These are phyloP conservation scores for Lasioglossum villosulum DNA, from an alignment of 2,888 invertebrate species.

Conservation along the genomic window DNA sequence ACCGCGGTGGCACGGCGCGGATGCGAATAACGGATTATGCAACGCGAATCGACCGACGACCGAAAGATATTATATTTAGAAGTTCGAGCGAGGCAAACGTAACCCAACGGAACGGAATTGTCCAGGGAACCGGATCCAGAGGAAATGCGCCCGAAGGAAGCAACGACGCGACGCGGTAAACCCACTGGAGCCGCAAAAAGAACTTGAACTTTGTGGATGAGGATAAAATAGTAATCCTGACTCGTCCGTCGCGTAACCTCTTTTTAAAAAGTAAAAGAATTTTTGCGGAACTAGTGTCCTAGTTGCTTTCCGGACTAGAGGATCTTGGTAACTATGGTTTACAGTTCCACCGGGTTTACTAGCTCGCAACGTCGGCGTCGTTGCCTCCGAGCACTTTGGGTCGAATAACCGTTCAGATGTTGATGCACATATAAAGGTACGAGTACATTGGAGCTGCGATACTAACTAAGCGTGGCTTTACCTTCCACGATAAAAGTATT, in stretches of 20 bases:
- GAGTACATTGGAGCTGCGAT: background rate
- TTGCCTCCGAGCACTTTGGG: background rate
- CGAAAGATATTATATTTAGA: slow-evolving; percentile 34
- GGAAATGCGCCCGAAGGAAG: background rate
- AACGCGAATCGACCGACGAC: slow-evolving; percentile 15
- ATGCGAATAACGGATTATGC: slow-evolving; percentile 21
- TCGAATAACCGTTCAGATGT: background rate
- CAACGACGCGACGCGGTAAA: background rate
- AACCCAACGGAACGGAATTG: background rate
- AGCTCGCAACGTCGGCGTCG: background rate
- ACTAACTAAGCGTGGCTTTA: background rate
- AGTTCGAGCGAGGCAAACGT: background rate
- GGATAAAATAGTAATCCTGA: background rate
- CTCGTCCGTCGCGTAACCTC: background rate
- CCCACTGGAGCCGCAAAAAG: background rate
- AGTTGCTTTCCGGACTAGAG: background rate
- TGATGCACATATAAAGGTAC: background rate
- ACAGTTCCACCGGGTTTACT: background rate
- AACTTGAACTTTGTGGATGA: background rate
- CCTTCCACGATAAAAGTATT: background rate
- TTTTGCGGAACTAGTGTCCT: background rate
- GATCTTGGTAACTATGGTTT: background rate
- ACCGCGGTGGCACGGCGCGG: background rate
- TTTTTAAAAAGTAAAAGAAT: background rate
- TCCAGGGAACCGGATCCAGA: background rate